Base-by-base conservation (phyloP, 2,888 invertebrate species). In the Meandrusa payeni region DNA sequence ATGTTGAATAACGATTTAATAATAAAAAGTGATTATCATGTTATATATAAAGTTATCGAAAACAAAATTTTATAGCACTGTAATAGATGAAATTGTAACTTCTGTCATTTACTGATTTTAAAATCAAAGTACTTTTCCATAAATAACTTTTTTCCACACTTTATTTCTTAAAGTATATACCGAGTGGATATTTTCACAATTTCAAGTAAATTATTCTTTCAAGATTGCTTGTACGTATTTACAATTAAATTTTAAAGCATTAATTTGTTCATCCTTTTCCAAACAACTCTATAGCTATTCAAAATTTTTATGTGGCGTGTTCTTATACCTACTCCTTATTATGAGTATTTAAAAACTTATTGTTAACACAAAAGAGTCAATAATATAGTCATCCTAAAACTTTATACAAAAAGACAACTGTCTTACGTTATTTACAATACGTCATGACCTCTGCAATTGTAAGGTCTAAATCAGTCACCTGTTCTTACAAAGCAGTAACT, bases 291-390 rank as follows among this genome's bases (percentile, higher is more conserved):
- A 32, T n/a, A 38, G 2, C n/a, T 17, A 34, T 28, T 10, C 4
- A 15, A 36, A 22, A 17, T 17, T 10, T 17, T 24, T 9, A 37
- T 20, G 17, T 42, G 24, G 5, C 7, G 3, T n/a, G 9, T 19
- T 17, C 20, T 37, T 37, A 43, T 7, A 19, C 4, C 61, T 71
- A 74, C 38, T 68, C 46, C 53, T 65, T 73, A 73, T 46, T 36
- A 69, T 82, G 83, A 85, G 85, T 83, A 85, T 83, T 85, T 64
- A 61, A 71, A 72, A 26, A 64, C 71, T 73, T 81, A 78, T 54
- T 49, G 65, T 54, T 69, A 75, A 68, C 59, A 65, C 59, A 51
- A 26, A 37, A 38, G 22, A 12, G 13, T 36, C 26, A 23, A 29
- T 19, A 44, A 33, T n/a, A n/a, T n/a, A n/a, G n/a, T n/a, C n/a